A percentile compares a stretch with the other conserved stretches of the same genome.
Conservation (phyloP, 2,888 invertebrate genomes). For the Ochropleura plecta region DNA sequence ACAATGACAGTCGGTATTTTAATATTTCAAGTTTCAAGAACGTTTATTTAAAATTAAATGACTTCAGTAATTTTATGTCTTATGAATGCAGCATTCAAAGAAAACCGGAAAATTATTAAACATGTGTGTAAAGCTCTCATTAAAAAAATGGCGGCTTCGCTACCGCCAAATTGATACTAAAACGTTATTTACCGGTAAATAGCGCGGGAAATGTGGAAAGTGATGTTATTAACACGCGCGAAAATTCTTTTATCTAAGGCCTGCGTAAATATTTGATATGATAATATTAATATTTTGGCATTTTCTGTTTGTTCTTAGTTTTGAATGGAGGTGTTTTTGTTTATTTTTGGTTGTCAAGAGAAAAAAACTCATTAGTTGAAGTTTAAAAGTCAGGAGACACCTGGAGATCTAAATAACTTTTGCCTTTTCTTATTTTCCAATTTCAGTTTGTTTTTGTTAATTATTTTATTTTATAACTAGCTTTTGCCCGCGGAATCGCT, state of each 20-base stretch:
- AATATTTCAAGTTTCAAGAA: constrained; percentile 12
- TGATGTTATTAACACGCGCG: constrained; percentile 20
- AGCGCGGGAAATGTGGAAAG: constrained; percentile 36
- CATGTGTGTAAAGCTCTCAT: constrained; percentile 33
- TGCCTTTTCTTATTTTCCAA: not conserved
- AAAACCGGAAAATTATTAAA: constrained; percentile 16
- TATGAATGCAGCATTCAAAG: constrained; percentile 20
- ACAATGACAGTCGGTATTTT: constrained; percentile 17
- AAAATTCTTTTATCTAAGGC: constrained; percentile 36
- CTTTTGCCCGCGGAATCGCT: no score
- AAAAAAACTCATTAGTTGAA: not conserved
- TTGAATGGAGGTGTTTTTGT: not conserved
- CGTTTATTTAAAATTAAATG: not conserved
- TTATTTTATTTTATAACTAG: no score
- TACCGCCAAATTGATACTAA: constrained; percentile 51
- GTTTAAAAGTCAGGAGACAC: not conserved
- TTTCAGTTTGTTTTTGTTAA: no score
- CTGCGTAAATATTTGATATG: not conserved
- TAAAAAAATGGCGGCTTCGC: constrained; percentile 24
- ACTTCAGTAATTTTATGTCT: not conserved
- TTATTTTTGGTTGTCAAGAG: not conserved
- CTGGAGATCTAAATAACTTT: constrained; percentile 17
- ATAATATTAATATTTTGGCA: constrained; percentile 20
- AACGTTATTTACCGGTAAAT: constrained; percentile 47
- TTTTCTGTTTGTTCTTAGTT: not conserved